Percentiles rank a stretch among this genome's conserved stretches.
Conservation (phyloP, 2,113 vertebrate species). For the Hippocampus comes region DNA sequence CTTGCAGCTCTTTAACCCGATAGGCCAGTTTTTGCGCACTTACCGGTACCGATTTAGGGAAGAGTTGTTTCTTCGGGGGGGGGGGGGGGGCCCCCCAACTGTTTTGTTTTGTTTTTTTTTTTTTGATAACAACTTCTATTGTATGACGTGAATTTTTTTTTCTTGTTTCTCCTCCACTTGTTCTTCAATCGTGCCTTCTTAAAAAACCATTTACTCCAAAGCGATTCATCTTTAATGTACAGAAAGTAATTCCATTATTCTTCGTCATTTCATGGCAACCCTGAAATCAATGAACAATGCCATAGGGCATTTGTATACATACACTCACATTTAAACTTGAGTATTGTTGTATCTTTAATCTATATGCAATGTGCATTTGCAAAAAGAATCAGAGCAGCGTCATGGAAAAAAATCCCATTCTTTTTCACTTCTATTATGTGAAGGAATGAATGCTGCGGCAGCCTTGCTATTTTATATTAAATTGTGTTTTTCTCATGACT, state of each 20-base stretch:
- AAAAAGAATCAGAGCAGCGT: too few species aligned
- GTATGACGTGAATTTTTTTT: too few species aligned
- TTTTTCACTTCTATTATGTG: neutral
- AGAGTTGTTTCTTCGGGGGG: constrained; percentile 37
- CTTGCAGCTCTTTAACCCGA: constrained; percentile 37
- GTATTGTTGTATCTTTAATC: neutral
- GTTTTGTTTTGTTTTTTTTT: neutral
- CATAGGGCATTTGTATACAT: neutral
- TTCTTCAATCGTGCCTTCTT: neutral
- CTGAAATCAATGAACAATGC: neutral
- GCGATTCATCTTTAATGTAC: neutral
- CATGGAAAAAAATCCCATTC: too few species aligned
- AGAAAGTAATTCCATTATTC: neutral
- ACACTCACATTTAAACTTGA: neutral
- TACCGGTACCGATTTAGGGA: constrained; percentile 56
- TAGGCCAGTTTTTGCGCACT: constrained; percentile 29
- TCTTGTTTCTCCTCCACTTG: neutral
- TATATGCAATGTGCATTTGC: neutral
- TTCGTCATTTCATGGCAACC: neutral
- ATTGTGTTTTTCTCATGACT: neutral
- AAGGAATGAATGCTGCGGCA: neutral
- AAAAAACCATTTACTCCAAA: neutral
- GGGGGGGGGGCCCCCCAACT: constrained; percentile 13
- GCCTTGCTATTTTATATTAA: neutral
- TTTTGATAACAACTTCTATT: too few species aligned